phyloP scores from a whole-genome alignment of 2,797 vertebrate species.

The Pseudochaenichthys georgianus region DNA sequence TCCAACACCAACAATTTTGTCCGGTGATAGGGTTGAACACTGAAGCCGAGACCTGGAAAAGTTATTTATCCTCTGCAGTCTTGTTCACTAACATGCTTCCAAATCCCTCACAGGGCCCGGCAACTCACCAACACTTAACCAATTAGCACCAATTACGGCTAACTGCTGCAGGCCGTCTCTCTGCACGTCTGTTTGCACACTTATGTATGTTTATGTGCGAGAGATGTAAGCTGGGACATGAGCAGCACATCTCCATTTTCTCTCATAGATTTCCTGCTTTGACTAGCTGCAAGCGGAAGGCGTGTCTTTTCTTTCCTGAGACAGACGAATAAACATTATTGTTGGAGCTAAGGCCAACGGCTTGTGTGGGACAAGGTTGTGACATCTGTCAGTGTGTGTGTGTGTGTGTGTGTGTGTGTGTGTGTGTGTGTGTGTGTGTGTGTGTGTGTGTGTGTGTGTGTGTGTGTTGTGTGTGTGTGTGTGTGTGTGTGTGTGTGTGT shows the following conservation, averaged over 20 bases:
- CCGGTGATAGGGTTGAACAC: slow-evolving; percentile 1
- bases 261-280: slow-evolving; percentile 80
- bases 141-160: slow-evolving; percentile 60
- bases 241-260: slow-evolving; percentile 67
- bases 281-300: slow-evolving; percentile 72
- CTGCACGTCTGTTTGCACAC: slow-evolving; percentile 43
- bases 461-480: too few species aligned
- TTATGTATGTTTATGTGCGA: slow-evolving; percentile 50
- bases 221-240: slow-evolving; percentile 47
- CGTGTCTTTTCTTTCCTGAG: slow-evolving; percentile 77
- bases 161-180: slow-evolving; percentile 24
- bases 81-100: slow-evolving; percentile 33
- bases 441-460: slow-evolving; percentile 31
- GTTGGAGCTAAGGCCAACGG: slow-evolving; percentile 73
- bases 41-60: slow-evolving; percentile 10
- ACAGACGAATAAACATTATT: slow-evolving; percentile 84
- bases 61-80: slow-evolving; percentile 11
- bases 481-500: too few species aligned
- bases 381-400: slow-evolving; percentile 58
- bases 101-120: slow-evolving; percentile 26
- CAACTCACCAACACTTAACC: slow-evolving; percentile 48
- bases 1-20: neutral
- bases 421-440: too few species aligned
- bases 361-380: slow-evolving; percentile 60
- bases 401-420: too few species aligned